phyloP scores from a whole-genome alignment of 2,888 invertebrate genomes.

The Choreutis nemorana region DNA sequence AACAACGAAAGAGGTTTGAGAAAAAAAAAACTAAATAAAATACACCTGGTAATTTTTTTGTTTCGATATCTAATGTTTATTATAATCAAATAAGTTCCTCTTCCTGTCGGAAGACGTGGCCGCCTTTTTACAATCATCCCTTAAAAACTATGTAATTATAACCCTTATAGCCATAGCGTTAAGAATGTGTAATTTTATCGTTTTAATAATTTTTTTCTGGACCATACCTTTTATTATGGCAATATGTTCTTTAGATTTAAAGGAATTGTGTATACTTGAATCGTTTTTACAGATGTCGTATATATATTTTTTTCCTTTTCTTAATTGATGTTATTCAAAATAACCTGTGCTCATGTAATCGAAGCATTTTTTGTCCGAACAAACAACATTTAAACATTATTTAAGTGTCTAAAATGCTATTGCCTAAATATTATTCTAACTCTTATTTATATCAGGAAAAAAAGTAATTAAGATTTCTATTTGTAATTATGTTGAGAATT shows the following conservation, averaged over 20 bases:
- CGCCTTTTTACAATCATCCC: conserved; percentile 36
- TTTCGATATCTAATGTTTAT: conserved; percentile 44
- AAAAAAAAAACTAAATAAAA: conserved; percentile 34
- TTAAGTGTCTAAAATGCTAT: too few relatives aligned
- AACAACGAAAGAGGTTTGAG: conserved; percentile 31
- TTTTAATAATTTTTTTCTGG: conserved; percentile 9
- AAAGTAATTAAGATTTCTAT: background rate
- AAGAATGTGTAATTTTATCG: conserved; percentile 7
- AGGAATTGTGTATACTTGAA: conserved; percentile 32
- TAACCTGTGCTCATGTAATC: background rate
- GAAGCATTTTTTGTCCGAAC: background rate
- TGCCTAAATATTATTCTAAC: too few relatives aligned
- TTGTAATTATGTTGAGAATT: background rate
- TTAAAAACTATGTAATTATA: conserved; percentile 19
- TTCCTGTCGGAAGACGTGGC: conserved; percentile 60
- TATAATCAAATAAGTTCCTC: conserved; percentile 63
- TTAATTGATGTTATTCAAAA: too few relatives aligned
- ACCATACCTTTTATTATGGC: conserved; percentile 31
- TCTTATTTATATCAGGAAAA: too few relatives aligned
- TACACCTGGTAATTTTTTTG: conserved; percentile 54
- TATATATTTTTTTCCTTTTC: conserved; percentile 15
- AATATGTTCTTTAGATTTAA: conserved; percentile 43
- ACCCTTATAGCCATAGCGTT: conserved; percentile 7
- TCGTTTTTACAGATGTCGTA: conserved; percentile 48
- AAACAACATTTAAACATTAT: background rate